phyloP scores from a whole-genome alignment of 2,113 vertebrate genomes.

The Catharus bicknelli region DNA sequence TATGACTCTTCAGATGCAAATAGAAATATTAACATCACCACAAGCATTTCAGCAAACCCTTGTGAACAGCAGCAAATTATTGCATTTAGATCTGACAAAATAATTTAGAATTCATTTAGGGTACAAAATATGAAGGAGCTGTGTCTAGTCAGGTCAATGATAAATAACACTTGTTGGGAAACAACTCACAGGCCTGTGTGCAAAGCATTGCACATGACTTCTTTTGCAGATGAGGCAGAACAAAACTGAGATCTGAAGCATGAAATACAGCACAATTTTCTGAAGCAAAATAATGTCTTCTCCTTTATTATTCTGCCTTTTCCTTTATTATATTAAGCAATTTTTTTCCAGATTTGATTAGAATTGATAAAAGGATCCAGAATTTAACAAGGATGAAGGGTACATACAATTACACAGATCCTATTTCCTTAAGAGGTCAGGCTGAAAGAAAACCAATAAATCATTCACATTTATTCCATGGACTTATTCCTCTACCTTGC shows the following conservation, averaged over 20 bases:
- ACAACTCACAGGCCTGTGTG: background rate
- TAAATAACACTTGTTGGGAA: background rate
- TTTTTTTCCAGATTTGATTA: background rate
- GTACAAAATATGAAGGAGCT: background rate
- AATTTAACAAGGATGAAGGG: background rate
- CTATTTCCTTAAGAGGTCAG: background rate
- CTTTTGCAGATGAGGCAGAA: background rate
- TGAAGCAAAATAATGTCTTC: background rate
- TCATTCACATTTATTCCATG: background rate
- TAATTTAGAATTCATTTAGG: background rate
- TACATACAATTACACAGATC: background rate
- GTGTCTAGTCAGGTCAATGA: background rate
- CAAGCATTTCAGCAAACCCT: background rate
- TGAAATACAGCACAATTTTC: background rate
- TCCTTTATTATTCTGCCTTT: background rate
- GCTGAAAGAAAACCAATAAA: background rate
- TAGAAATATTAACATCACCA: background rate
- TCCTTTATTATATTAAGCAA: background rate
- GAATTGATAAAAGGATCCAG: background rate
- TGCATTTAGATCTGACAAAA: background rate
- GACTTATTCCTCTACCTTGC: background rate
- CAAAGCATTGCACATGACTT: accelerated
- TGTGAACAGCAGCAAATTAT: background rate
- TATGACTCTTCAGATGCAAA: background rate
- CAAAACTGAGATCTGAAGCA: background rate